Conservation (phyloP, 1,140 invertebrate species). For the Lepidurus packardi region DNA sequence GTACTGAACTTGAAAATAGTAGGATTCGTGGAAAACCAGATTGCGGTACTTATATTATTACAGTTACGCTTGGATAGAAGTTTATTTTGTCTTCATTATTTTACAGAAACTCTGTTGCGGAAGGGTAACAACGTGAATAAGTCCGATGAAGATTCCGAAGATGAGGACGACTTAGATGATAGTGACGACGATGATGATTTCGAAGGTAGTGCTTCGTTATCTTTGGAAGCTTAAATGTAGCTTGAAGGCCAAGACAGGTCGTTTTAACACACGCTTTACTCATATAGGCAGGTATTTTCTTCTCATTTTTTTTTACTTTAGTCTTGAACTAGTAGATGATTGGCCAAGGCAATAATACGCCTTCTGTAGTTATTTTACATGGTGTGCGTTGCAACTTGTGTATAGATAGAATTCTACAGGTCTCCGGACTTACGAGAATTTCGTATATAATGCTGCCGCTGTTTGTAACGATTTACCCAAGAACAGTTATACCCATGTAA, state of each 20-base stretch:
- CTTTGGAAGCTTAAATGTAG: neutral
- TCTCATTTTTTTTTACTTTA: neutral
- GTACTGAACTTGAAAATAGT: conserved; percentile 77
- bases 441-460: neutral
- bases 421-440: neutral
- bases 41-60: conserved; percentile 60
- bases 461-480: neutral
- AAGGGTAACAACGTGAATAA: conserved; percentile 26
- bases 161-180: conserved; percentile 24
- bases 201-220: neutral
- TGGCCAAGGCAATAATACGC: neutral
- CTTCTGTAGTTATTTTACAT: neutral
- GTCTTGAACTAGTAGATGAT: neutral
- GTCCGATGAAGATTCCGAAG: conserved; percentile 15
- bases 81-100: neutral
- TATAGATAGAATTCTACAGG: neutral
- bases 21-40: conserved; percentile 74
- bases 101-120: conserved; percentile 24
- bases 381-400: neutral
- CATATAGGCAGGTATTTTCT: conserved; percentile 19
- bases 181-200: conserved; percentile 32
- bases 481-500: neutral
- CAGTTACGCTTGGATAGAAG: neutral
- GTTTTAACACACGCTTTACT: conserved; percentile 19
- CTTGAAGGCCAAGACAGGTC: neutral